Conservation (phyloP, 2,797 vertebrate genomes). For the Clangula hyemalis region DNA sequence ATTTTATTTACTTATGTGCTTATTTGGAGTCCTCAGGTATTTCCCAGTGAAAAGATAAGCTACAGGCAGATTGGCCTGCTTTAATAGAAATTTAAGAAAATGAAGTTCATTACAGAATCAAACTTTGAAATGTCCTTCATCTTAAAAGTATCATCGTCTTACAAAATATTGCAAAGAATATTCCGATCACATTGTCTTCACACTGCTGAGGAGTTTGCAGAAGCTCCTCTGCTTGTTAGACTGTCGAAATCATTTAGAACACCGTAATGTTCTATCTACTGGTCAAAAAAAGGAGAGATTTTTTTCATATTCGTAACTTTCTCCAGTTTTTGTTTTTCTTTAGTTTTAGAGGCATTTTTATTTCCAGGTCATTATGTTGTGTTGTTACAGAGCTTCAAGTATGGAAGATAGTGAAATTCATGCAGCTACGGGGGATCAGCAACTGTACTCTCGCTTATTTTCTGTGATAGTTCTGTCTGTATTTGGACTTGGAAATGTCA, state of each 20-base stretch:
- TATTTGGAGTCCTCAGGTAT: neutral
- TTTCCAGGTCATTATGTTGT: neutral
- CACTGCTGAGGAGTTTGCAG: neutral
- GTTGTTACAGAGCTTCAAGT: neutral
- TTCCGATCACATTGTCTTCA: neutral
- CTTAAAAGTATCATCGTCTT: neutral
- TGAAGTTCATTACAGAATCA: neutral
- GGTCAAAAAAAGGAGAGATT: neutral
- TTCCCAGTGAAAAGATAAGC: neutral
- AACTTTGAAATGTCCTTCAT: neutral
- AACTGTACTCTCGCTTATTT: neutral
- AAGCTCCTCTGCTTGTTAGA: neutral
- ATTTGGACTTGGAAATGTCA: neutral
- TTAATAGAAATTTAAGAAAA: neutral
- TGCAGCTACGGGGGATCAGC: neutral
- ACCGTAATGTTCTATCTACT: neutral
- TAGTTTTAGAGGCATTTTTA: neutral
- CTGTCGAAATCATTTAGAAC: neutral
- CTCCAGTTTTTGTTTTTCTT: neutral
- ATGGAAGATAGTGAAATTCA: neutral
- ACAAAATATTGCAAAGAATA: neutral
- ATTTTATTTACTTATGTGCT: neutral
- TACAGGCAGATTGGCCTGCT: neutral
- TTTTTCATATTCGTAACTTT: neutral
- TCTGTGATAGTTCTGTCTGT: neutral